A percentile compares a stretch with the other conserved stretches of the same genome.
Conservation (phyloP, 2,797 vertebrate genomes). For the Percopsis omiscomaycus region DNA sequence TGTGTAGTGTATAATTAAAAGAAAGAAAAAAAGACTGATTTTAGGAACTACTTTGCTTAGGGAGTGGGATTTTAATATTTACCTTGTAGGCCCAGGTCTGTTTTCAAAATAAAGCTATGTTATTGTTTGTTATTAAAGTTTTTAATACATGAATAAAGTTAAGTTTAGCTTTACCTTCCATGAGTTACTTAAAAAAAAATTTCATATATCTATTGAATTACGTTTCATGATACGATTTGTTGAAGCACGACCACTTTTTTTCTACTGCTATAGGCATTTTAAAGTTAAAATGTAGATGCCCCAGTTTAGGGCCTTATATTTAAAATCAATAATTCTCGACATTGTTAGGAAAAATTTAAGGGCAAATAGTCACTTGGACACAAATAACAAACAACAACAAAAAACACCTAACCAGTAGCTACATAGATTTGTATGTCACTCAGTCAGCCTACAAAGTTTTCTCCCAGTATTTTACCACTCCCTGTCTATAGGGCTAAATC, state of each 20-base stretch:
- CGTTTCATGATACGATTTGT: too few relatives aligned
- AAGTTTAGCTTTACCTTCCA: too few relatives aligned
- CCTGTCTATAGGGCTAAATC: slow-evolving; percentile 31
- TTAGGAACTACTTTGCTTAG: background rate
- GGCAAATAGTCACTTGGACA: slow-evolving; percentile 24
- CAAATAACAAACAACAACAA: too few relatives aligned
- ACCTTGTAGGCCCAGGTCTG: background rate
- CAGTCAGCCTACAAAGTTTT: slow-evolving; percentile 16
- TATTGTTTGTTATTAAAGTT: background rate
- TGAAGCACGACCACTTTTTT: too few relatives aligned
- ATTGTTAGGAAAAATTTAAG: slow-evolving; percentile 48
- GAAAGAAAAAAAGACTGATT: background rate
- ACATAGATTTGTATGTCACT: background rate
- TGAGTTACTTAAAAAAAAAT: too few relatives aligned
- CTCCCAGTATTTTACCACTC: slow-evolving; percentile 24
- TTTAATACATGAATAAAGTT: background rate
- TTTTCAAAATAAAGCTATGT: background rate
- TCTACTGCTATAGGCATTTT: too few relatives aligned
- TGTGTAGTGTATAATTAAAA: background rate
- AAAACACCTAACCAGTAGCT: too few relatives aligned
- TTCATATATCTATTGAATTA: too few relatives aligned
- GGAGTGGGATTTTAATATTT: slow-evolving; percentile 1
- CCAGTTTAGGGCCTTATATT: slow-evolving; percentile 11
- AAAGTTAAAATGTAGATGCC: too few relatives aligned
- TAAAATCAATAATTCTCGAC: slow-evolving; percentile 34